Percentiles rank a stretch among this genome's conserved stretches.
These are phyloP conservation scores for Zaprionus lineosus DNA, from an alignment of 2,888 invertebrate species.

Conservation along the genomic window DNA sequence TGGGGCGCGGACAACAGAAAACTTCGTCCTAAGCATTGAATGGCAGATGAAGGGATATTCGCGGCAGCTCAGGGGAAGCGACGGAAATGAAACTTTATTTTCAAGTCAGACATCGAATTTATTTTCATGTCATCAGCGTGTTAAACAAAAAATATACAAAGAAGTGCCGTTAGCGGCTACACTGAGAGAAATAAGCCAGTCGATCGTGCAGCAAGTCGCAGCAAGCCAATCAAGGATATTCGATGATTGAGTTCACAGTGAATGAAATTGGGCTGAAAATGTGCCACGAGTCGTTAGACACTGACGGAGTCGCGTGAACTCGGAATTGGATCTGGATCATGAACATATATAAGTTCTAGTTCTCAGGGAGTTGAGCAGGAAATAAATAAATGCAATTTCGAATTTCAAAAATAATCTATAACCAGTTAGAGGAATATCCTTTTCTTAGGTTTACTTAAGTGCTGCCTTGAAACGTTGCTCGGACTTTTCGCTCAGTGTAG, in stretches of 20 bases:
- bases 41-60: background rate
- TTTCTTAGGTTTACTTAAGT: too few species aligned
- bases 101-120: conserved; percentile 74
- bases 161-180: background rate
- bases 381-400: too few species aligned
- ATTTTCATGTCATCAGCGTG: conserved; percentile 65
- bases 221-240: background rate
- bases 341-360: too few species aligned
- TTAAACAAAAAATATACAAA: conserved; percentile 22
- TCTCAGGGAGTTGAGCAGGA: too few species aligned
- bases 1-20: conserved; percentile 3
- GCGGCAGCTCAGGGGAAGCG: conserved; percentile 12
- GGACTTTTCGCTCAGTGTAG: background rate
- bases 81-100: conserved; percentile 68
- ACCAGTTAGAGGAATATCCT: too few species aligned
- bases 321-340: too few species aligned
- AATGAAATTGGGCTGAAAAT: too few species aligned
- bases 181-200: conserved; percentile 1
- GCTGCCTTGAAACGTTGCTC: too few species aligned
- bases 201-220: background rate
- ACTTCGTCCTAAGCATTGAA: conserved; percentile 19
- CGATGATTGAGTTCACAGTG: too few species aligned
- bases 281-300: too few species aligned
- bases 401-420: too few species aligned
- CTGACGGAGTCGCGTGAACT: too few species aligned